phyloP scores from a whole-genome alignment of 2,797 vertebrate genomes.

The Acridotheres tristis region DNA sequence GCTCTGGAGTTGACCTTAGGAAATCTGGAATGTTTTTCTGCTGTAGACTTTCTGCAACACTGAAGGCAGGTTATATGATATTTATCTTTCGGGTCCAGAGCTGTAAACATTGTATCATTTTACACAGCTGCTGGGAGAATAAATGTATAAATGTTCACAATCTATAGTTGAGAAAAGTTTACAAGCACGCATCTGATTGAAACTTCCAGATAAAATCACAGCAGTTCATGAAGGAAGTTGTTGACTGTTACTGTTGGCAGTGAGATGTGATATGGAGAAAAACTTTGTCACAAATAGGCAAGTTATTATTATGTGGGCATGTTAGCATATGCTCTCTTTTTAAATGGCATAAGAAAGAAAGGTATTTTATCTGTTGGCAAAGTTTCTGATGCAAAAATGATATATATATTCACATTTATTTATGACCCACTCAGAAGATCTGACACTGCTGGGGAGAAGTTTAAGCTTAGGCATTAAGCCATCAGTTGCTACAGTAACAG shows the following conservation, averaged over 20 bases:
- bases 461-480: background rate
- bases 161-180: background rate
- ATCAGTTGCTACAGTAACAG: constrained; percentile 19
- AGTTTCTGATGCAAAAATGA: background rate
- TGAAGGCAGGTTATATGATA: background rate
- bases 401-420: constrained; percentile 1
- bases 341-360: background rate
- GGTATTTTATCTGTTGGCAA: constrained; percentile 6
- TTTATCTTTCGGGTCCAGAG: background rate
- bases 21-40: background rate
- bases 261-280: background rate
- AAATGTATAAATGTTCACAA: background rate
- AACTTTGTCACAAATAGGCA: background rate
- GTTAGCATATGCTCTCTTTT: background rate
- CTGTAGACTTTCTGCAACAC: background rate
- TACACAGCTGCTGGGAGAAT: background rate
- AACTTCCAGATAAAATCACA: constrained; percentile 1
- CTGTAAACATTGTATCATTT: background rate
- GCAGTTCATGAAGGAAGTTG: background rate
- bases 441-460: background rate
- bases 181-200: background rate
- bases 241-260: background rate
- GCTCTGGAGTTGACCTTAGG: background rate
- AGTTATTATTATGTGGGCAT: background rate
- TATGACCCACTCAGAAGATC: background rate